Base-by-base conservation (phyloP, 2,888 invertebrate genomes). In the Falcaria lacertinaria region DNA sequence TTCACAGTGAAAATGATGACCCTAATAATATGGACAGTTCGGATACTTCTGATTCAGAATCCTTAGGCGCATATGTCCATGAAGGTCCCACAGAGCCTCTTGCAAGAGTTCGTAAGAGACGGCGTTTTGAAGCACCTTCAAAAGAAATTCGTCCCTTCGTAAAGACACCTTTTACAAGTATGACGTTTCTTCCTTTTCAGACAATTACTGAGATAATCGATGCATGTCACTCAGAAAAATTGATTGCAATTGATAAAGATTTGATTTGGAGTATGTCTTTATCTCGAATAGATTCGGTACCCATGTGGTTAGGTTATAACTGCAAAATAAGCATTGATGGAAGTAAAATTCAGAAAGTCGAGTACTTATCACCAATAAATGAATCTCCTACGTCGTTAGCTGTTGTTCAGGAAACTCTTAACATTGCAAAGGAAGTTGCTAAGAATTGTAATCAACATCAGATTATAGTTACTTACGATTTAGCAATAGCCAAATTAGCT, bases 351-450 rank as follows among this genome's bases (percentile, higher is more conserved):
- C 64, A 68, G 38, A 57, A 6, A 34, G 47, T 67, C 13, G 53
- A 59, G 15, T 68, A 68, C 46, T 61, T 69, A 32, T 34, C 66
- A 6, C 63, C 57, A n/a, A 72, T 69, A 33, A 71, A 72, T 49
- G 19, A 15, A 8, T 72, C 69, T 34, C 70, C 53, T 2, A 53
- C 50, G 14, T 50, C 50, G 4, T 33, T 43, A 43, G 51, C 59
- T 15, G 49, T 66, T 28, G 69, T 72, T 5, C n/a, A 61, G 14
- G 58, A 69, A 54, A 72, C 71, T 34, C 25, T 19, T 19, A 19
- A 19, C 19, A 45, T 45, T 33, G 33, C 33, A 15, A 33, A 39
- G 33, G 34, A 33, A 33, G 11, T 39, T 33, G 33, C 39, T 33
- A 33, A 39, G n/a, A 16, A 39, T 33, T 39, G 15, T 16, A 48